phyloP scores from a whole-genome alignment of 2,113 vertebrate species.

The Natator depressus region DNA sequence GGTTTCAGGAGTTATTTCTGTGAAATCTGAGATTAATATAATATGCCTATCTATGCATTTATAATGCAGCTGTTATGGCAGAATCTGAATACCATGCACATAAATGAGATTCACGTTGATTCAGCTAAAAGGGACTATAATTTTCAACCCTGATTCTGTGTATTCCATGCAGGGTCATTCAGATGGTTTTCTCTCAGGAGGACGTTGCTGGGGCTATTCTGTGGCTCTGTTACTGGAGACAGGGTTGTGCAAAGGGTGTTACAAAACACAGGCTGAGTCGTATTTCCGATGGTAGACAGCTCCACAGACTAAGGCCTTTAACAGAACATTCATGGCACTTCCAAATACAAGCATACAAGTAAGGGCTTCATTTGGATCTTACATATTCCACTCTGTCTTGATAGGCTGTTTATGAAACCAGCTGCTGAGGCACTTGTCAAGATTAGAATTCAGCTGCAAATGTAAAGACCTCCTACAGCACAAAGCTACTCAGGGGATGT shows the following conservation, averaged over 20 bases:
- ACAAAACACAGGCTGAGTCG: accelerated
- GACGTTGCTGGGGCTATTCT: no score
- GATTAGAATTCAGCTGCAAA: no score
- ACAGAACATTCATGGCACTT: no score
- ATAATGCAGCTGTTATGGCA: background rate
- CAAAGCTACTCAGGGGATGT: no score
- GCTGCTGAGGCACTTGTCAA: no score
- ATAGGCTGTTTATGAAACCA: no score
- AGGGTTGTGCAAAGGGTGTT: background rate
- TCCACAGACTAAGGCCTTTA: background rate
- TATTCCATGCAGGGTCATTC: background rate
- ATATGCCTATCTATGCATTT: background rate
- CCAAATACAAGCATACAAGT: no score
- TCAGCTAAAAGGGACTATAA: background rate
- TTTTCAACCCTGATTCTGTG: background rate
- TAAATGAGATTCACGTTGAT: background rate
- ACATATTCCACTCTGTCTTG: no score
- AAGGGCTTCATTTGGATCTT: no score
- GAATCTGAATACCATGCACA: background rate
- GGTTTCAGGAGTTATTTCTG: background rate
- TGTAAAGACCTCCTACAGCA: no score
- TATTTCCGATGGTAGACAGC: background rate
- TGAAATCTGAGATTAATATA: background rate
- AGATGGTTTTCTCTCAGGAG: background rate
- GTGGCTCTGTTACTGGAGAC: no score